Evolutionary conservation across 2,113 vertebrate genomes (phyloP).

Genomic region (Sinocyclocheilus rhinocerous): DNA sequence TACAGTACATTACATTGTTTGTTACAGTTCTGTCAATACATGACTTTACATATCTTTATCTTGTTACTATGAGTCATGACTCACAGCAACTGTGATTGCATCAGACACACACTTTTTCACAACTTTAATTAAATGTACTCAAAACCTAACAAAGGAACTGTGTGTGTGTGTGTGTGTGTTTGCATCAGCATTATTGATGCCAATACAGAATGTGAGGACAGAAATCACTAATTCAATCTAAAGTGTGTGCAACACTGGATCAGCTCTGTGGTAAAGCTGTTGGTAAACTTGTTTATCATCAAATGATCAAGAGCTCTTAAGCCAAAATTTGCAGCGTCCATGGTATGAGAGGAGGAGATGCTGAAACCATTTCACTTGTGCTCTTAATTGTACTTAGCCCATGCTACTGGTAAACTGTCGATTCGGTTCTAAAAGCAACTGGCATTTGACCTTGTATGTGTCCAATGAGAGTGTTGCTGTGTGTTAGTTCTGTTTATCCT

Average conservation of each 20-base stretch:
- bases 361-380: background rate
- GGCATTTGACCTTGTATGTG: background rate
- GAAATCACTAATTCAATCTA: background rate
- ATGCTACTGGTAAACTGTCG: background rate
- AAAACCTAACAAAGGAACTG: background rate
- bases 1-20: too few species aligned
- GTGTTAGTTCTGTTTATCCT: background rate
- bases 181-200: background rate
- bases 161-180: background rate
- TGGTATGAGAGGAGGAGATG: background rate
- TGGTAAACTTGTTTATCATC: background rate
- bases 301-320: background rate
- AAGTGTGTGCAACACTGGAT: background rate
- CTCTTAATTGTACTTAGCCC: background rate
- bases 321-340: background rate
- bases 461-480: background rate
- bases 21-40: background rate
- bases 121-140: conserved; percentile 6
- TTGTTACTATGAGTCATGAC: background rate
- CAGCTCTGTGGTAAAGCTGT: background rate
- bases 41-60: background rate
- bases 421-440: background rate
- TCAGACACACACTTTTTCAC: background rate
- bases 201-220: background rate
- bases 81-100: background rate